Evolutionary conservation across 2,888 invertebrate genomes (phyloP).

Genomic region (Bombylius discolor): DNA sequence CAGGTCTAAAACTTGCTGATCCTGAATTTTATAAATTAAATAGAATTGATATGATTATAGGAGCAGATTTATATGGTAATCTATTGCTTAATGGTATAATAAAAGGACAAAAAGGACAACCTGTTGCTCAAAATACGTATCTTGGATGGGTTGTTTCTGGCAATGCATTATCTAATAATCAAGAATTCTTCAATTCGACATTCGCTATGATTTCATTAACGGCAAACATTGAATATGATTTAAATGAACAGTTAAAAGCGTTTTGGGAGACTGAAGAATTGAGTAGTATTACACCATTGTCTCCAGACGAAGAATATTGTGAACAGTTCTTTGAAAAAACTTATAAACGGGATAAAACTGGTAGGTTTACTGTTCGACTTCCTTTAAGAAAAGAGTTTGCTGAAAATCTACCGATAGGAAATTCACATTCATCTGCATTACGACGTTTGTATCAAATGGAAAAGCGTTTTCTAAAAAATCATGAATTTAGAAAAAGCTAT

Average conservation of each 20-base stretch:
- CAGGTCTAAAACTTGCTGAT: neutral
- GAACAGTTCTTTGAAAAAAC: neutral
- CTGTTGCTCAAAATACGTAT: neutral
- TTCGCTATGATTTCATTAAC: neutral
- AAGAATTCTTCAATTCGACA: too few relatives aligned
- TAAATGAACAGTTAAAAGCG: neutral
- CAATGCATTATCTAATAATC: too few relatives aligned
- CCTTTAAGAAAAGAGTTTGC: neutral
- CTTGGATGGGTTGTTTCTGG: neutral
- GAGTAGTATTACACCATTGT: neutral
- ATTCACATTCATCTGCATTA: neutral
- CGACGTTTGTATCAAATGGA: neutral
- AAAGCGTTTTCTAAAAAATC: neutral
- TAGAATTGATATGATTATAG: neutral
- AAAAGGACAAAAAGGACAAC: neutral
- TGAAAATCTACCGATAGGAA: neutral
- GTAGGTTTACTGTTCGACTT: neutral
- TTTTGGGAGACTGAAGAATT: neutral
- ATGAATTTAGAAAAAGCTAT: too few relatives aligned
- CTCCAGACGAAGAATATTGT: slow-evolving; percentile 1
- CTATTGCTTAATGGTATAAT: neutral
- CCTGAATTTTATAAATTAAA: neutral
- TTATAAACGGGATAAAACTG: neutral
- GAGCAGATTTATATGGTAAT: neutral
- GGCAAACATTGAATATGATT: neutral